Conservation (phyloP, 2,113 vertebrate genomes). For the Entomyzon cyanotis region DNA sequence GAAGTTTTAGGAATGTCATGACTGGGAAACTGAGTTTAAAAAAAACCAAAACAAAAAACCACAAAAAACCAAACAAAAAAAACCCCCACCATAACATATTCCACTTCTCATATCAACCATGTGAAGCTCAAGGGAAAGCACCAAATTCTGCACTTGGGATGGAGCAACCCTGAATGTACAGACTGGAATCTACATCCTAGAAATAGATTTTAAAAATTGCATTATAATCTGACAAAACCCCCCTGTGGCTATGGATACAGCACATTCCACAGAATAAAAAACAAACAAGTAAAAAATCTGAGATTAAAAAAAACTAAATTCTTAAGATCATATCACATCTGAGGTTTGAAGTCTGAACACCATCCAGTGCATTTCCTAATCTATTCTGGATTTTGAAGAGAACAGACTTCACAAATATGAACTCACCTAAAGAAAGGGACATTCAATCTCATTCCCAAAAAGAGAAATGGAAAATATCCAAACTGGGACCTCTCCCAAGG, state of each 20-base stretch:
- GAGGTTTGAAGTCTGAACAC: not conserved
- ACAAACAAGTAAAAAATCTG: not conserved
- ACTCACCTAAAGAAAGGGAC: not conserved
- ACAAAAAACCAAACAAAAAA: not conserved
- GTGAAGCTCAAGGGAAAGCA: not conserved
- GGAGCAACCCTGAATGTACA: not conserved
- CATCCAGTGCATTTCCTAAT: not conserved
- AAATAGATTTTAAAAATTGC: not conserved
- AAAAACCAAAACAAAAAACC: not conserved
- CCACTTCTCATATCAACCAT: not conserved
- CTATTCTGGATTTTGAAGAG: not conserved
- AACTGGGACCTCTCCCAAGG: not conserved
- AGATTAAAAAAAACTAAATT: not conserved
- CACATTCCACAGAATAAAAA: not conserved
- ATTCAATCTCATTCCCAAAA: not conserved
- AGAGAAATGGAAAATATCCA: not conserved
- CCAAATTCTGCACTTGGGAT: not conserved
- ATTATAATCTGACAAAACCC: not conserved
- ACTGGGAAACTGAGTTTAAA: not conserved
- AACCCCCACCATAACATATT: not conserved
- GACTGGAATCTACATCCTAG: not conserved
- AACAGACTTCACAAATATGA: not conserved
- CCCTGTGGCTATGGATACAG: rapidly evolving
- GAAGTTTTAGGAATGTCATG: not conserved
- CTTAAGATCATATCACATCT: rapidly evolving